These are phyloP conservation scores for Mizuhopecten yessoensis DNA, from an alignment of 1,140 invertebrate species.

Conservation along the genomic window DNA sequence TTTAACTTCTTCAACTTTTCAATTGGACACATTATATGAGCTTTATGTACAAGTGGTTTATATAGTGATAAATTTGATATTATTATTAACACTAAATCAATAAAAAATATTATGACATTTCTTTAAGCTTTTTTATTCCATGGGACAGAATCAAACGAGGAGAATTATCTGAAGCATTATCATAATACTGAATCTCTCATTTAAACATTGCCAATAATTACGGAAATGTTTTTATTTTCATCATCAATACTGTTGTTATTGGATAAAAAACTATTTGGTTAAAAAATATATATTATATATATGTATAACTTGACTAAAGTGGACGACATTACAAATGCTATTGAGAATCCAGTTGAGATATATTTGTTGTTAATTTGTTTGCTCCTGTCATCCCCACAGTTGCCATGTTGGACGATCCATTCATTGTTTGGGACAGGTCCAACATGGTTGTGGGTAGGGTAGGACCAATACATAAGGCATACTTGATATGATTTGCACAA, in stretches of 20 bases:
- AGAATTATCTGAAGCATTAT: not conserved
- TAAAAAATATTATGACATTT: not conserved
- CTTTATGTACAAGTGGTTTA: slow-evolving; percentile 1
- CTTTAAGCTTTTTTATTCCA: not conserved
- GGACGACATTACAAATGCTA: not conserved
- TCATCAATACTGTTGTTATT: slow-evolving; percentile 15
- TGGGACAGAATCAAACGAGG: not conserved
- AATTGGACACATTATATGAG: slow-evolving; percentile 6
- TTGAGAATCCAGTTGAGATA: slow-evolving; percentile 38
- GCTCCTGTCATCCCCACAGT: not conserved
- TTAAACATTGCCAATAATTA: not conserved
- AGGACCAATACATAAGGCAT: slow-evolving; percentile 19
- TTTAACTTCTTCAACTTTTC: not conserved
- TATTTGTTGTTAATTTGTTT: slow-evolving; percentile 40
- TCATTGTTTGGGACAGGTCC: not conserved
- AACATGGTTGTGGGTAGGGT: not conserved
- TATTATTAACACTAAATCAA: not conserved
- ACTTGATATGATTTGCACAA: slow-evolving; percentile 45
- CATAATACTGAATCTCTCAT: slow-evolving; percentile 17
- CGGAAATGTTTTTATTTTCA: slow-evolving; percentile 37
- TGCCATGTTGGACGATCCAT: not conserved
- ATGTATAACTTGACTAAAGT: not conserved
- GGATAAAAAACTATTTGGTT: not conserved
- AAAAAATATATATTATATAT: slow-evolving; percentile 41
- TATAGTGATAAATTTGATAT: not conserved